Percentiles rank a stretch among this genome's conserved stretches.
These are phyloP conservation scores for Metopolophium dirhodum DNA, from an alignment of 1,140 invertebrate species.

Conservation along the genomic window DNA sequence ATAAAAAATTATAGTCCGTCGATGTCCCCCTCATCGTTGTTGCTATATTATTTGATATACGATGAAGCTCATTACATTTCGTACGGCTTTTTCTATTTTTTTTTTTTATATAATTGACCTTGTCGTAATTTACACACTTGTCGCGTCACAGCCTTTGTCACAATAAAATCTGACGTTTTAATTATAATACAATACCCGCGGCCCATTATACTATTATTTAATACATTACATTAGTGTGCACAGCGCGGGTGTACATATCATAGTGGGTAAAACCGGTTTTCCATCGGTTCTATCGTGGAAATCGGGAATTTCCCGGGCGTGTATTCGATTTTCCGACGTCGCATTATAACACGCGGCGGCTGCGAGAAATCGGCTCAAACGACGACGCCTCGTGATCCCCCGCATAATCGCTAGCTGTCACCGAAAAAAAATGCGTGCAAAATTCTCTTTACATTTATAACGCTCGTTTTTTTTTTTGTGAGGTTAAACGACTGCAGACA, in stretches of 20 bases:
- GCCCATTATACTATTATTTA: too few species aligned
- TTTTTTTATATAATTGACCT: slow-evolving; percentile 11
- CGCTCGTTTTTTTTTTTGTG: background rate
- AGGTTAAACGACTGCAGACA: background rate
- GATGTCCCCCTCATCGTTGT: background rate
- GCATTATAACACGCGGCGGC: background rate
- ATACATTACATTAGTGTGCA: too few species aligned
- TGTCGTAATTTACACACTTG: background rate
- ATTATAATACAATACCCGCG: background rate
- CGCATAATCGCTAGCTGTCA: background rate
- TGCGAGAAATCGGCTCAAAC: background rate
- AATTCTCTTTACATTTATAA: background rate
- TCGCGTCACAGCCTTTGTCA: background rate
- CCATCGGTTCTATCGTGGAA: background rate
- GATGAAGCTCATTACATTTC: background rate
- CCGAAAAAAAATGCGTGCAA: background rate
- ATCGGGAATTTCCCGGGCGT: background rate
- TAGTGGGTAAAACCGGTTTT: too few species aligned
- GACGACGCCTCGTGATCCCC: background rate
- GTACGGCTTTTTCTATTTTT: background rate
- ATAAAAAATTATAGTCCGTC: background rate
- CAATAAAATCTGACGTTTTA: background rate
- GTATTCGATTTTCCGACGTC: background rate
- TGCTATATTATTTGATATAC: background rate
- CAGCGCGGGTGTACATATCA: background rate